Evolutionary conservation across 2,113 vertebrate genomes (phyloP).

Genomic region (Rhodinocichla rosea): DNA sequence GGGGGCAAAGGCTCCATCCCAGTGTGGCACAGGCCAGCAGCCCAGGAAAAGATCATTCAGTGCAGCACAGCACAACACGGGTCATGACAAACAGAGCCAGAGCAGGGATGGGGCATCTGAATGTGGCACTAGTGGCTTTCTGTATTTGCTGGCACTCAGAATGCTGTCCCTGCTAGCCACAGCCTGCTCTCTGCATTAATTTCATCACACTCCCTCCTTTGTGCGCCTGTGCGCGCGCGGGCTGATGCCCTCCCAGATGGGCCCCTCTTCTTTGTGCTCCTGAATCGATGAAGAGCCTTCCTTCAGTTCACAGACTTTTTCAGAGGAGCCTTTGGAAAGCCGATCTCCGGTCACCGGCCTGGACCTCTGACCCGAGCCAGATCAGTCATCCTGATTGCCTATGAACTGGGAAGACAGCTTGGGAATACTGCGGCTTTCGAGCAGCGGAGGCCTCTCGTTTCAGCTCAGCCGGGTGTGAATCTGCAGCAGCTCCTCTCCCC

Average conservation of each 20-base stretch:
- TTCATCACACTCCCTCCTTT: conserved; percentile 36
- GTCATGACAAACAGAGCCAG: neutral
- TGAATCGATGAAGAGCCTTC: conserved; percentile 51
- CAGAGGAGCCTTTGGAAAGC: conserved; percentile 66
- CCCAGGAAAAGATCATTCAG: neutral
- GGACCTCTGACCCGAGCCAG: conserved; percentile 75
- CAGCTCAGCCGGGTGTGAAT: conserved; percentile 52
- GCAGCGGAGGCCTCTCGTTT: neutral
- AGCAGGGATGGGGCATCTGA: neutral
- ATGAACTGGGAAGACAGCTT: conserved; percentile 70
- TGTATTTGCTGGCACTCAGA: neutral
- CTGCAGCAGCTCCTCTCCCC: conserved; percentile 7
- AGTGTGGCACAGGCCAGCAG: rapidly evolving
- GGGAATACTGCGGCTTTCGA: conserved; percentile 21
- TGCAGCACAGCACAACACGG: rapidly evolving
- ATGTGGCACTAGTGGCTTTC: neutral
- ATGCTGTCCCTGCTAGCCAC: neutral
- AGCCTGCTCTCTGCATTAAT: neutral
- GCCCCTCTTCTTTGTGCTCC: conserved; percentile 58
- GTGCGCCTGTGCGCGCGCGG: neutral
- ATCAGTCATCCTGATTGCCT: conserved; percentile 83
- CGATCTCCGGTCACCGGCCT: conserved; percentile 70
- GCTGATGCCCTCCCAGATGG: conserved; percentile 30
- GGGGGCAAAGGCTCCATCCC: neutral
- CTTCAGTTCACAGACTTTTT: conserved; percentile 38